Base-by-base conservation (phyloP, 1,140 invertebrate species). In the Calephelis virginiensis region DNA sequence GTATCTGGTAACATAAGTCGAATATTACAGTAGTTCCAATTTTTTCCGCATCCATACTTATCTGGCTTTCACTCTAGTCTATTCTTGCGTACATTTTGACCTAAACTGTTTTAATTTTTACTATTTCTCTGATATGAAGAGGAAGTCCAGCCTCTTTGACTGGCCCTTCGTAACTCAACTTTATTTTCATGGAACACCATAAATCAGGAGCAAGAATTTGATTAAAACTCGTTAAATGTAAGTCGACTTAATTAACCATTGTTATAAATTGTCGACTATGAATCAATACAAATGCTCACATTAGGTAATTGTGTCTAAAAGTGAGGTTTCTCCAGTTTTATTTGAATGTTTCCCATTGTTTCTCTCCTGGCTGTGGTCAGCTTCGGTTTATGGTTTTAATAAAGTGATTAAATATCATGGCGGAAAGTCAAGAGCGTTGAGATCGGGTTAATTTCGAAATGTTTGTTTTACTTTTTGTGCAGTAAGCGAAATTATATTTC, bases 361-460 rank as follows among this genome's bases (percentile, higher is more conserved):
- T 47, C 61, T 64, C 28, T 45, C 66, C 65, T 38, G 62, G 70
- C 68, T 74, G 72, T 77, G 75, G 70, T 69, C 67, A 68, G 70
- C 68, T 62, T 17, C 66, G 69, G 63, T 80, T 82, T 83, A 82
- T 81, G 71, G 73, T 64, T 80, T 85, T 82, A 82, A 81, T 81
- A 83, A 82, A 82, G 78, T 86, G 82, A 86, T 84, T 83, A 84
- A 86, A 86, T 82, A 75, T 76, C 83, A 83, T 73, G 75, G 77
- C 80, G 78, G 82, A 80, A 82, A 78, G 76, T 69, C 75, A 71
- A 68, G 45, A 69, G 70, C 66, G 67, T 56, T 43, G 62, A 68
- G 64, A 61, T 65, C 69, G 72, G 64, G 74, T 75, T 78, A 74
- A 78, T 78, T 76, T 68, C 61, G 68, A 72, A 70, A 71, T 75